Percentiles rank a stretch among this genome's conserved stretches.
Conservation (phyloP, 2,113 vertebrate genomes). For the Prinia subflava region DNA sequence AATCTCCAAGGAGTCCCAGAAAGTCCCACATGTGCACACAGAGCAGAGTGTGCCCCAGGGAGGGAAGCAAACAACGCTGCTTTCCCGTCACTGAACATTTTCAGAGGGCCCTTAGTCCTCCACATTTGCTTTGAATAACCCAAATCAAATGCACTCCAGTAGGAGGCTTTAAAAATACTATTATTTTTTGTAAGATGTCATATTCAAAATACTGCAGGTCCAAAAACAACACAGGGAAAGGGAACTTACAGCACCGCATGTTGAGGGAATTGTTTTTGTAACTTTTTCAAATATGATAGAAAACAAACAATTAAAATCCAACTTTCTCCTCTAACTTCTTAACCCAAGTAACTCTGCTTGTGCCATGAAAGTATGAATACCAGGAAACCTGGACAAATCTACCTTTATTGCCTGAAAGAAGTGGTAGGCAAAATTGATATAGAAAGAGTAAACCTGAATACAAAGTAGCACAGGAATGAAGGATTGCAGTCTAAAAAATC, state of each 20-base stretch:
- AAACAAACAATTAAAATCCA: constrained; percentile 17
- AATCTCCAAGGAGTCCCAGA: not conserved
- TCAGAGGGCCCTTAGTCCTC: not conserved
- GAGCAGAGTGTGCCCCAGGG: not conserved
- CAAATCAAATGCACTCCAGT: not conserved
- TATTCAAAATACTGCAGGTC: not conserved
- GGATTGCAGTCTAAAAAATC: not conserved
- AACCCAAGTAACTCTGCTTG: not conserved
- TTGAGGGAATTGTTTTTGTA: not conserved
- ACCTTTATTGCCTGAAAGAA: not conserved
- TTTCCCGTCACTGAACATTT: not conserved
- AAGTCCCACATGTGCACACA: fast-evolving
- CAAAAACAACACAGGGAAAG: constrained; percentile 20
- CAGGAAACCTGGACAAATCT: not conserved
- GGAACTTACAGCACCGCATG: not conserved
- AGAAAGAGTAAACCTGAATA: not conserved
- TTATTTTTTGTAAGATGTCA: not conserved
- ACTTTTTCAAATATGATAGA: not conserved
- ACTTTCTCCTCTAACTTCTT: not conserved
- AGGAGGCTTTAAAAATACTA: constrained; percentile 36
- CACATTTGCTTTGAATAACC: not conserved
- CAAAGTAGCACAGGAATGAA: not conserved
- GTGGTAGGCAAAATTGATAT: not conserved
- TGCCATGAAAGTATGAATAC: not conserved
- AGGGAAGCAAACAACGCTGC: not conserved